phyloP scores from a whole-genome alignment of 2,113 vertebrate species.

The Galbula dea region DNA sequence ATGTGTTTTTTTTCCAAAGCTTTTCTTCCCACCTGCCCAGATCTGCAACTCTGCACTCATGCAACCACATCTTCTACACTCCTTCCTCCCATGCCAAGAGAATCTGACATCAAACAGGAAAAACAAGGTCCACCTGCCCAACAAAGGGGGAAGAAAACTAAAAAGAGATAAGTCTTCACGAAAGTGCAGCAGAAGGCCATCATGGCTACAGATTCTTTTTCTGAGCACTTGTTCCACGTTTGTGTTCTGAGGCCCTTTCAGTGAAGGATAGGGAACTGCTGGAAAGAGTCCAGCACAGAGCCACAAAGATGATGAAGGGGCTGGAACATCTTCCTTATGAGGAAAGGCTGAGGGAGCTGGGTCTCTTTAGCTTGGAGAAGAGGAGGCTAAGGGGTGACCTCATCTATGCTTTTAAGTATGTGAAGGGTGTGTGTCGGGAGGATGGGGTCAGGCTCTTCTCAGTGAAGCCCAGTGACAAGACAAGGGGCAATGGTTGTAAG shows the following conservation, averaged over 20 bases:
- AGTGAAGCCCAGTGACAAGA: too few relatives aligned
- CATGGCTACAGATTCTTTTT: not conserved
- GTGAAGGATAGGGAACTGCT: too few relatives aligned
- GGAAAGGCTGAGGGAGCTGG: too few relatives aligned
- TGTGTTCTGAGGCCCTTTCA: not conserved
- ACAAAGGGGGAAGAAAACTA: not conserved
- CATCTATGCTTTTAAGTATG: too few relatives aligned
- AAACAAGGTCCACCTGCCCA: not conserved
- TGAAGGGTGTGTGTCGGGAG: too few relatives aligned
- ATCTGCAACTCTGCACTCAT: fast-evolving
- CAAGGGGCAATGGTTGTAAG: too few relatives aligned
- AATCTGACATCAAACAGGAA: not conserved
- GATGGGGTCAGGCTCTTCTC: too few relatives aligned
- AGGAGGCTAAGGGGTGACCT: too few relatives aligned
- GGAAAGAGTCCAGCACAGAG: too few relatives aligned
- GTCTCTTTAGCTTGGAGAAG: too few relatives aligned
- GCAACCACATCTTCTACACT: not conserved
- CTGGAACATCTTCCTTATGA: too few relatives aligned
- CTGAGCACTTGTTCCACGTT: not conserved
- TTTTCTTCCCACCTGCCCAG: not conserved
- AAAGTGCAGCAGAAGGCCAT: not conserved
- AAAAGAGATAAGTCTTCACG: not conserved
- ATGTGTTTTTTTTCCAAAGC: not conserved
- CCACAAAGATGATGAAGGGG: too few relatives aligned
- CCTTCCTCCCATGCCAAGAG: not conserved